Evolutionary conservation across 2,797 vertebrate genomes (phyloP).

Genomic region (Hylomyscus alleni): DNA sequence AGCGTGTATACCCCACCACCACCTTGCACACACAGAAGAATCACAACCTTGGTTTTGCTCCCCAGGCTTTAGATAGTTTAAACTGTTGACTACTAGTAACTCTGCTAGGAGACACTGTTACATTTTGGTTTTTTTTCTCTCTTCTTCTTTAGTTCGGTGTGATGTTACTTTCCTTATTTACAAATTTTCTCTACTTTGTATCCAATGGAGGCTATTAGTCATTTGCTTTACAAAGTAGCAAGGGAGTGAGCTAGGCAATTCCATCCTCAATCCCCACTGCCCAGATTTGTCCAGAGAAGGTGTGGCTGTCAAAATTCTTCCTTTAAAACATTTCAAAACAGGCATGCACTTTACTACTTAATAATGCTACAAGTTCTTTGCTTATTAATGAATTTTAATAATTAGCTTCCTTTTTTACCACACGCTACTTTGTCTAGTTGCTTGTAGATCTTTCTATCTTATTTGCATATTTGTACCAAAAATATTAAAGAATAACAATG

Average conservation of each 20-base stretch:
- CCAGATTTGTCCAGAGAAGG: background rate
- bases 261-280: constrained; percentile 17
- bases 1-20: background rate
- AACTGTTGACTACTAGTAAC: background rate
- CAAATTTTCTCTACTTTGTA: constrained; percentile 37
- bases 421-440: background rate
- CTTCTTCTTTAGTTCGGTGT: background rate
- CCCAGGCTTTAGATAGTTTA: background rate
- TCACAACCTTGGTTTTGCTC: constrained; percentile 28
- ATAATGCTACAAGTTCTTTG: constrained; percentile 50
- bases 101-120: background rate
- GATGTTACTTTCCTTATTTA: background rate
- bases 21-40: background rate
- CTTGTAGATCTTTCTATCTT: constrained; percentile 8
- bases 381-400: constrained; percentile 63
- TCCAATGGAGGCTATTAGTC: constrained; percentile 60
- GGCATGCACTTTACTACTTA: background rate
- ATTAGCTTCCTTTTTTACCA: background rate
- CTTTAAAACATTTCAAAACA: constrained; percentile 75
- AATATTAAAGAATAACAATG: constrained; percentile 45
- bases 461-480: constrained; percentile 78
- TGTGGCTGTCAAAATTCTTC: background rate
- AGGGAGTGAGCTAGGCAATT: background rate
- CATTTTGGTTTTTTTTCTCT: background rate
- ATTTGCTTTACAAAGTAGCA: constrained; percentile 79